Evolutionary conservation across 2,888 invertebrate species (phyloP).

Genomic region (Ethmia dodecea): DNA sequence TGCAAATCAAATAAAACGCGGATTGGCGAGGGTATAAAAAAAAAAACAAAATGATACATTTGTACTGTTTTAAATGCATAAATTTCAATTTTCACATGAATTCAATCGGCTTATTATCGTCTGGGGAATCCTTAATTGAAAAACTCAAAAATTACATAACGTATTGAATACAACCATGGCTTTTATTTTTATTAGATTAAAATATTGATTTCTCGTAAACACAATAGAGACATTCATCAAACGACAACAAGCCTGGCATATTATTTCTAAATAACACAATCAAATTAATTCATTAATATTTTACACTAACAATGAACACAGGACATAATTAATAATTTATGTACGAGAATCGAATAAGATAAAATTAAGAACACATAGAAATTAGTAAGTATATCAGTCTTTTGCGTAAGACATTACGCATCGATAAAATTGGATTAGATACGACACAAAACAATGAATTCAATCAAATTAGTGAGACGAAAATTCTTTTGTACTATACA

Average conservation of each 20-base stretch:
- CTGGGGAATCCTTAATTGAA: neutral
- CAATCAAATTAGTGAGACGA: slow-evolving; percentile 27
- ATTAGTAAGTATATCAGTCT: slow-evolving; percentile 65
- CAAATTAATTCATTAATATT: neutral
- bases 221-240: neutral
- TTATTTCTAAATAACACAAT: neutral
- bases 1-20: slow-evolving; percentile 32
- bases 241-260: neutral
- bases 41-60: neutral
- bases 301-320: slow-evolving; percentile 18
- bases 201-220: no score
- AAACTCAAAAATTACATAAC: no score
- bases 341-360: slow-evolving; percentile 20
- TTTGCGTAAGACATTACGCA: slow-evolving; percentile 29
- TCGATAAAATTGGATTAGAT: slow-evolving; percentile 7
- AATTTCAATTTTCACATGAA: slow-evolving; percentile 6
- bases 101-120: slow-evolving; percentile 4
- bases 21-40: slow-evolving; percentile 26
- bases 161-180: no score
- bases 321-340: slow-evolving; percentile 14
- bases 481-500: slow-evolving; percentile 48
- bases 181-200: no score
- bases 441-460: slow-evolving; percentile 18
- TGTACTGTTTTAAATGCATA: slow-evolving; percentile 9
- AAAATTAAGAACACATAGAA: slow-evolving; percentile 36